Conservation (phyloP, 1,140 invertebrate species). For the Diachasma alloeum region DNA sequence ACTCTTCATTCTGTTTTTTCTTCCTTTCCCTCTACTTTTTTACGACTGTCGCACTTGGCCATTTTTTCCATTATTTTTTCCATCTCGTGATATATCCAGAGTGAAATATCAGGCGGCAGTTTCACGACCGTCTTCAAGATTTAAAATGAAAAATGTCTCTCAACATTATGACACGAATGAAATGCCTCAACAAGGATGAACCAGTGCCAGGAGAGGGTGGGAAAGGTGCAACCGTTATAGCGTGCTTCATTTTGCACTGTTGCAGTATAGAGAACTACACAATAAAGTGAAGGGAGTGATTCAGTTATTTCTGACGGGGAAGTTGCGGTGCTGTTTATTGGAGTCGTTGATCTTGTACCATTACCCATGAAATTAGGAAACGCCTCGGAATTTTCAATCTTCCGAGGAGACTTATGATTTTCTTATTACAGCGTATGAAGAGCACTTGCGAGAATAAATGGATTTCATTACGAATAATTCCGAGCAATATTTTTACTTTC, state of each 20-base stretch:
- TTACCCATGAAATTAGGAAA: background rate
- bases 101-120: background rate
- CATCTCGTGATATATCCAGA: background rate
- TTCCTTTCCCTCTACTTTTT: background rate
- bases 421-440: background rate
- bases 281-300: background rate
- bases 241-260: background rate
- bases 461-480: background rate
- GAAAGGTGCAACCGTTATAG: background rate
- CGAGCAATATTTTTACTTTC: background rate
- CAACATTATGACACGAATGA: conserved; percentile 1
- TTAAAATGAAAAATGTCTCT: conserved; percentile 1
- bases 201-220: background rate
- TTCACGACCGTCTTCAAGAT: background rate
- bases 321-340: background rate
- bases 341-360: background rate
- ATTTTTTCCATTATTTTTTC: conserved; percentile 6
- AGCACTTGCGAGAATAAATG: background rate
- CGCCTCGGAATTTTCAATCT: background rate
- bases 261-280: background rate
- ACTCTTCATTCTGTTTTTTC: background rate
- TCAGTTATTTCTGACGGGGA: background rate
- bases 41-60: background rate
- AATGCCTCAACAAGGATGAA: background rate
- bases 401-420: background rate